Conservation (phyloP, 2,113 vertebrate species). For the Trematomus loennbergii region DNA sequence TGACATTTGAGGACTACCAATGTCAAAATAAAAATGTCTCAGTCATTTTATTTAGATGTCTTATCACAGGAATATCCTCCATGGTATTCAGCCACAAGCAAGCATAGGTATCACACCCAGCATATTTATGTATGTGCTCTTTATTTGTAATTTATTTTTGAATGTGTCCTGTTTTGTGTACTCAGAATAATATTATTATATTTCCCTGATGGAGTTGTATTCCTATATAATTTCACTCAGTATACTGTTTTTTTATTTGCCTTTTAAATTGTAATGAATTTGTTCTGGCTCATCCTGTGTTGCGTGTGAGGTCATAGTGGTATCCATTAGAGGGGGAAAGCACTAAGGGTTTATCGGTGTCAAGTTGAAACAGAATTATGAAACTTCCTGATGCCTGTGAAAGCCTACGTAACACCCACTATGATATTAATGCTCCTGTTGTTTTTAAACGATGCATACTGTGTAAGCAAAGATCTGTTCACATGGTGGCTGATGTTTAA, state of each 20-base stretch:
- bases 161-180: slow-evolving; percentile 42
- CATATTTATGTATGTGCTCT: slow-evolving; percentile 16
- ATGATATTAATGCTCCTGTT: slow-evolving; percentile 8
- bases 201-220: slow-evolving; percentile 61
- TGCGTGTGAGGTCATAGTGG: slow-evolving; percentile 38
- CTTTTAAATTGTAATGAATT: slow-evolving; percentile 4
- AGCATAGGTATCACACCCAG: slow-evolving; percentile 23
- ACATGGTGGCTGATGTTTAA: slow-evolving; percentile 74
- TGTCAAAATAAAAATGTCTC: slow-evolving; percentile 45
- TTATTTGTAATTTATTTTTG: neutral
- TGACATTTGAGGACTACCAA: slow-evolving; percentile 53
- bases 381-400: slow-evolving; percentile 54
- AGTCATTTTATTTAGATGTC: neutral
- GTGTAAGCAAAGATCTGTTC: slow-evolving; percentile 56
- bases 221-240: slow-evolving; percentile 23
- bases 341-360: slow-evolving; percentile 24
- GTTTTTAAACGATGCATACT: slow-evolving; percentile 41
- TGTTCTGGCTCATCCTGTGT: slow-evolving; percentile 28
- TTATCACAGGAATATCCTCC: slow-evolving; percentile 36
- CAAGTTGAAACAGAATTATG: slow-evolving; percentile 18
- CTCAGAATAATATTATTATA: slow-evolving; percentile 39
- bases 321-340: slow-evolving; percentile 22
- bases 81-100: slow-evolving; percentile 40
- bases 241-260: slow-evolving; percentile 7
- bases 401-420: neutral